Evolutionary conservation across 2,113 vertebrate genomes (phyloP), one percentile per base, ranked within the genome.

Genomic region (Mormyrus lacerda): DNA sequence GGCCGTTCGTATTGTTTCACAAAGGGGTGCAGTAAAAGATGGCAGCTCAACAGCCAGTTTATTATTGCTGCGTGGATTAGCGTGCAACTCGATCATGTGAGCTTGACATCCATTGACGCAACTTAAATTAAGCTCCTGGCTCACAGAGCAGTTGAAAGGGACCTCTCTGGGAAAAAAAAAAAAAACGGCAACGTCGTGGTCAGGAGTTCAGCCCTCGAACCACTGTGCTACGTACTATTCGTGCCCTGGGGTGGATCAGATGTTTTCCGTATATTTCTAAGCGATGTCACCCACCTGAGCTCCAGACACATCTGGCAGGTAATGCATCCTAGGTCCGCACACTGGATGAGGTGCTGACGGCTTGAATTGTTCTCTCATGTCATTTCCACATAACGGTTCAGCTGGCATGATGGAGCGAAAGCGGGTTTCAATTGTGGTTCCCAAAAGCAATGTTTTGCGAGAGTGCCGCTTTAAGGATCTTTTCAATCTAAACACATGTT

Each of bases 71-170:
- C 35, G 15, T 42, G 73, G 73, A 79, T 79, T 79, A 79, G 17
- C 73, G 35, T 79, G 73, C 73, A 79, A 79, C 73, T 79, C 73
- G 73, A 79, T 79, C 73, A 79, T 79, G 73, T 79, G 73, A 79
- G 73, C 35, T 39, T 39, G 73, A 79, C 73, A 79, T 79, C 17
- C 73, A 79, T 13, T 79, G 73, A 79, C 73, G 73, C 73, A 79
- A 79, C 73, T 79, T 39, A 79, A 79, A 79, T 79, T 42, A 79
- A 42, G 73, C 73, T 79, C 4, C 35, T 79, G 73, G 73, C 73
- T 42, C 35, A 19, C 15, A 6, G 35, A 39, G 35, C 35, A 35
- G 73, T 35, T 39, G 11, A 79, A 5, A 79, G 17, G 35, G 13
- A 42, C 73, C 73, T 79, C 35, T 79, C 15, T 10, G 73, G 35